Percentiles rank a stretch among this genome's conserved stretches.
Conservation (phyloP, 30 jellyfish, hydroid and myxozoan genomes). For the Clytia hemisphaerica region DNA sequence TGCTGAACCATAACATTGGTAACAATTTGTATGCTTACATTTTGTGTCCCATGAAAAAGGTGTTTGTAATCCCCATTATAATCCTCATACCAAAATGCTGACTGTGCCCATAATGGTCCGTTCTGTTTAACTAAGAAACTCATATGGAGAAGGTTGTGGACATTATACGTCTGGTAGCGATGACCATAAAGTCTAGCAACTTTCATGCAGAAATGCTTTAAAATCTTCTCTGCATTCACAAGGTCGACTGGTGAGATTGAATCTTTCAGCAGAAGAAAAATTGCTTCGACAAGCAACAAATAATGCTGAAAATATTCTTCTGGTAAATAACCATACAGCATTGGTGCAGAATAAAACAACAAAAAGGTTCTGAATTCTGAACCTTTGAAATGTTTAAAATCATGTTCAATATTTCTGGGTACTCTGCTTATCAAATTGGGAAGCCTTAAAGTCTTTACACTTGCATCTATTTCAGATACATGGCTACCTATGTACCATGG, state of each 20-base stretch:
- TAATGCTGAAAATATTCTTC: slow-evolving; percentile 8
- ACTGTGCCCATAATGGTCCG: slow-evolving; percentile 1
- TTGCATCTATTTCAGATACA: neutral
- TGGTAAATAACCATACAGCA: neutral
- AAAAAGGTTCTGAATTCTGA: slow-evolving; percentile 1
- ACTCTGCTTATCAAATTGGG: slow-evolving; percentile 7
- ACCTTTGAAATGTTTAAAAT: neutral
- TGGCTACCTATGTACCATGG: neutral
- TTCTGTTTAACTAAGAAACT: neutral
- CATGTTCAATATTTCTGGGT: slow-evolving; percentile 6
- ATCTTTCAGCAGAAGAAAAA: neutral
- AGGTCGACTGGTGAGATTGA: neutral
- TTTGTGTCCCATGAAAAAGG: slow-evolving; percentile 10
- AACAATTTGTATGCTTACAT: neutral
- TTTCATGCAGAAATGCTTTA: slow-evolving; percentile 2
- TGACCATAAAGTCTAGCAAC: neutral
- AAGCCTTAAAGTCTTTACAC: neutral
- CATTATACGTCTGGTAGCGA: slow-evolving; percentile 1
- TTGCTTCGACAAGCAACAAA: neutral
- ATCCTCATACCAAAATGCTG: slow-evolving; percentile 15
- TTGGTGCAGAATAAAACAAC: slow-evolving; percentile 4
- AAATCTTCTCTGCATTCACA: neutral
- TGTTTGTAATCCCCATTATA: slow-evolving; percentile 5
- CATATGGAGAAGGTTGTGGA: slow-evolving; percentile 11
- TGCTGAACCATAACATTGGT: neutral